Evolutionary conservation across 2,113 vertebrate species (phyloP), one percentile per base, ranked within the genome.

Genomic region (Chlorodrepanis virens): DNA sequence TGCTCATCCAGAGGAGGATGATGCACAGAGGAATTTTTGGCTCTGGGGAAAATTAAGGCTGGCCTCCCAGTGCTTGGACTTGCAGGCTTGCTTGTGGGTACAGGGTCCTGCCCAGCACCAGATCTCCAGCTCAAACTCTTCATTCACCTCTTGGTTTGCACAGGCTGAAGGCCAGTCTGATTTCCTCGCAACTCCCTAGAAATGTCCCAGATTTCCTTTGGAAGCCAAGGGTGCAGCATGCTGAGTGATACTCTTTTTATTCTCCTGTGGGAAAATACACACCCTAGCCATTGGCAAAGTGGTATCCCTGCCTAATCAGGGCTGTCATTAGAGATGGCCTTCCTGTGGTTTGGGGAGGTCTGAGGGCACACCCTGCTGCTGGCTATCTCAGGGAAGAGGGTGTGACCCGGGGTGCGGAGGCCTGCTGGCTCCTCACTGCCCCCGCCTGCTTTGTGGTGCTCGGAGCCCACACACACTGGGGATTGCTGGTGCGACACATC

Each of bases 391-490:
- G 3, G 27, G 37, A 23, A 2, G 24, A 2, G 19, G 35, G 29
- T 1, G 4, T 35, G 68, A 21, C 17, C 35, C 2, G 0, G 18
- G 23, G 7, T 28, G 12, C 6, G 1, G 28, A 33, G 49, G 35
- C 63, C 28, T 16, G 11, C 57, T 42, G 75, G 35, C 33, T 35
- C 50, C 19, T 18, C 16, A 0, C 4, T 29, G 1, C 5, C 59
- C 1, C 11, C 1, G 5, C 69, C 54, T 53, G 20, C 1, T 20
- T 45, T 53, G 19, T 29, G 22, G 65, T 12, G 23, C 20, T 0
- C 33, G 3, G 5, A 74, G 21, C 56, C 14, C 28, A 11, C 37
- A 8, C 24, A 4, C 22, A 0, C 25, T 11, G n/a, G 6, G 8
- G 28, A 17, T 0, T 52, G 35, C 5, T 24, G 39, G 2, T 56